Evolutionary conservation across 2,797 vertebrate genomes (phyloP).

Genomic region (Sebastolobus alascanus): DNA sequence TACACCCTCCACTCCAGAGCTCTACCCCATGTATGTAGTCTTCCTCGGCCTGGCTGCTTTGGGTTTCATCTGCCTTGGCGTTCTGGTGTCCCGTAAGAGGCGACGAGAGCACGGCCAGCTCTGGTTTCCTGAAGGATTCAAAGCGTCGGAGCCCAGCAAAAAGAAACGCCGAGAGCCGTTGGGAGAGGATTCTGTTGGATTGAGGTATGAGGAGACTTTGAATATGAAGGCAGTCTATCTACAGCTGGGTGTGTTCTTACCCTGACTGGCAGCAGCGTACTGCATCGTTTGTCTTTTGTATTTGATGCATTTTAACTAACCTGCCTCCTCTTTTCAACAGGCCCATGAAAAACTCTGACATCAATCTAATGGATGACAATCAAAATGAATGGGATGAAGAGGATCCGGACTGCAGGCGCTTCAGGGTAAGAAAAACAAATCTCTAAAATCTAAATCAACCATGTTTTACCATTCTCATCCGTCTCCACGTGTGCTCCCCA

Average conservation of each 20-base stretch:
- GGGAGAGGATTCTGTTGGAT: slow-evolving; percentile 96
- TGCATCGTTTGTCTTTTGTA: not conserved
- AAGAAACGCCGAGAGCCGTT: slow-evolving; percentile 96
- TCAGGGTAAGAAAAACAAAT: slow-evolving; percentile 86
- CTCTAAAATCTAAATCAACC: not conserved
- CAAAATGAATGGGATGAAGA: slow-evolving; percentile 98
- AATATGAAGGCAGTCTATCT: not conserved
- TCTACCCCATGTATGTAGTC: slow-evolving; percentile 92
- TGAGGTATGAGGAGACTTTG: slow-evolving; percentile 88
- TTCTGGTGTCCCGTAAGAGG: slow-evolving; percentile 94
- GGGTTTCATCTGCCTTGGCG: slow-evolving; percentile 89
- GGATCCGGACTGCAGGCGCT: slow-evolving; percentile 93
- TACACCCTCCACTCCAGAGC: slow-evolving; percentile 71
- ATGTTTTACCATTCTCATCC: not conserved
- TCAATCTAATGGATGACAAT: slow-evolving; percentile 97
- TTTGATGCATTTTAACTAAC: slow-evolving; percentile 17
- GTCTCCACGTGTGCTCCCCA: not conserved
- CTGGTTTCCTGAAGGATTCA: slow-evolving; percentile 97
- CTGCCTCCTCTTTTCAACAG: slow-evolving; percentile 53
- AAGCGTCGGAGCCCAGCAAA: slow-evolving; percentile 93
- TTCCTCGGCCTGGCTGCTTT: slow-evolving; percentile 86
- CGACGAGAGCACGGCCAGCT: slow-evolving; percentile 97
- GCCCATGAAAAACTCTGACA: slow-evolving; percentile 93
- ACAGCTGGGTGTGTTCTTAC: not conserved
- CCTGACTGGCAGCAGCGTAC: not conserved